Conservation (phyloP, 1,140 invertebrate genomes). For the Cotesia vestalis region DNA sequence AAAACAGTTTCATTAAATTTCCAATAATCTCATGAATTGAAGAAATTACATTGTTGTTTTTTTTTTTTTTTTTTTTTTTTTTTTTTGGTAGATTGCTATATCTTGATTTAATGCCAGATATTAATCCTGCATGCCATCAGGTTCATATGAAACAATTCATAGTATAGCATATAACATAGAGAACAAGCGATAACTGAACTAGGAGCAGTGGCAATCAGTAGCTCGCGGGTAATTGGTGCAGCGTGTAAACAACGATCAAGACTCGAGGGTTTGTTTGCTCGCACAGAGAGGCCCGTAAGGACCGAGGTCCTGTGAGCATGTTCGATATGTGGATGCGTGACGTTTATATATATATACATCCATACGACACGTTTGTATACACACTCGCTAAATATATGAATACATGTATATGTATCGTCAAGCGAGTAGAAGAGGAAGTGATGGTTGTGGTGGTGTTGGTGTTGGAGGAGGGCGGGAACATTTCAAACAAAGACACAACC, state of each 20-base stretch:
- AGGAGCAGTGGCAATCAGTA: slow-evolving; percentile 27
- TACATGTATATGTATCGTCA: background rate
- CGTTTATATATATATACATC: slow-evolving; percentile 22
- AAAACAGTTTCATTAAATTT: too few species aligned
- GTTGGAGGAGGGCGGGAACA: background rate
- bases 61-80: slow-evolving; percentile 17
- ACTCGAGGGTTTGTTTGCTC: slow-evolving; percentile 58
- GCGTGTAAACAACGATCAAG: slow-evolving; percentile 54
- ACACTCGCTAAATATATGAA: slow-evolving; percentile 3
- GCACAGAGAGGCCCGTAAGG: slow-evolving; percentile 47
- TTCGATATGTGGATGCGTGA: slow-evolving; percentile 46
- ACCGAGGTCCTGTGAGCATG: slow-evolving; percentile 41
- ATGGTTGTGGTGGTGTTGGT: too few species aligned
- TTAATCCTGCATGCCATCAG: background rate
- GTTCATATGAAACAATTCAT: background rate
- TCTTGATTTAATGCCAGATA: background rate
- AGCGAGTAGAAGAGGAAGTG: background rate
- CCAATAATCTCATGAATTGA: too few species aligned
- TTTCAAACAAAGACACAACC: slow-evolving; percentile 36
- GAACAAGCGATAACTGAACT: background rate
- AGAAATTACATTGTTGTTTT: background rate
- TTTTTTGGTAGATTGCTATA: background rate
- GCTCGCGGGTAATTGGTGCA: slow-evolving; percentile 60
- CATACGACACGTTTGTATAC: slow-evolving; percentile 28
- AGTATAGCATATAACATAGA: background rate